Conservation (phyloP, 2,888 invertebrate genomes). For the Gortyna flavago region DNA sequence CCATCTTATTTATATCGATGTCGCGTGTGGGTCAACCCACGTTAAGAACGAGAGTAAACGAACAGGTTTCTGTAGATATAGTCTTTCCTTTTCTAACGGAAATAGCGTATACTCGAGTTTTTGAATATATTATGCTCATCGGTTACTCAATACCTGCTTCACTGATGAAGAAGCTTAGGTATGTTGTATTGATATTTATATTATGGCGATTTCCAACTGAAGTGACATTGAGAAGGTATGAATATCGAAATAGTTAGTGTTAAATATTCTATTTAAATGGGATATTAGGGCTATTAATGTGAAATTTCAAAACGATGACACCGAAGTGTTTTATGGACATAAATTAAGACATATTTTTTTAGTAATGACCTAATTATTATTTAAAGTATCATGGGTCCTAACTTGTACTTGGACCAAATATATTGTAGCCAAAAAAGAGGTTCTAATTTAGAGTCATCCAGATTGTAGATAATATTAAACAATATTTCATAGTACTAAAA, state of each 20-base stretch:
- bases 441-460: neutral
- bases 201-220: conserved; percentile 53
- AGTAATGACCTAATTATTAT: neutral
- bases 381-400: neutral
- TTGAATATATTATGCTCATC: conserved; percentile 80
- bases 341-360: conserved; percentile 4
- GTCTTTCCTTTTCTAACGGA: conserved; percentile 86
- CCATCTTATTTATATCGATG: conserved; percentile 87
- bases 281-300: conserved; percentile 30
- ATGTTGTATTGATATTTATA: conserved; percentile 69
- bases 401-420: neutral
- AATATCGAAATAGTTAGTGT: conserved; percentile 64
- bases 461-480: neutral
- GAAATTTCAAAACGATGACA: conserved; percentile 47
- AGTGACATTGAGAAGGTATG: conserved; percentile 46
- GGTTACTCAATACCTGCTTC: conserved; percentile 80
- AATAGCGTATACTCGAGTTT: conserved; percentile 69
- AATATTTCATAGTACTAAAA: neutral
- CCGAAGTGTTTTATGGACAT: conserved; percentile 6
- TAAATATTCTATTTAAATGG: conserved; percentile 44
- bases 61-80: conserved; percentile 80
- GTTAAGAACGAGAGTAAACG: conserved; percentile 79
- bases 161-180: conserved; percentile 70
- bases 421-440: neutral
- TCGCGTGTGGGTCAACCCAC: conserved; percentile 74